These are phyloP conservation scores for Parochlus steinenii DNA, from an alignment of 2,888 invertebrate species.

Conservation along the genomic window DNA sequence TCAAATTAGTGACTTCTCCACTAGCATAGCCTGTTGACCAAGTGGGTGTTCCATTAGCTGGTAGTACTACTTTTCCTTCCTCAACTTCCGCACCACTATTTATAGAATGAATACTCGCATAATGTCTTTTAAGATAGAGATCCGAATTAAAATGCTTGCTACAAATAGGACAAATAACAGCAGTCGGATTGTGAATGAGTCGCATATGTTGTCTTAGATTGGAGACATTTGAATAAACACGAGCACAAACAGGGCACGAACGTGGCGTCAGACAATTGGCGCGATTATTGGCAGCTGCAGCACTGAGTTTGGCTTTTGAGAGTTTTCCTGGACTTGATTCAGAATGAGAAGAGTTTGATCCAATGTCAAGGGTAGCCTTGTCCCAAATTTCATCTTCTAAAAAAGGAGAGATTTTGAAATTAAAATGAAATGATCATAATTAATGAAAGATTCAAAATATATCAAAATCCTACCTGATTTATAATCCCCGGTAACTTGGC, in stretches of 20 bases:
- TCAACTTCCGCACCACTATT: slow-evolving; percentile 9
- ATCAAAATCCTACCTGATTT: slow-evolving; percentile 7
- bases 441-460: not conserved
- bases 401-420: not conserved
- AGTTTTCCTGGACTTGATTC: slow-evolving; percentile 5
- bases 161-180: slow-evolving; percentile 41
- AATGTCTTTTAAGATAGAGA: slow-evolving; percentile 42
- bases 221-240: slow-evolving; percentile 46
- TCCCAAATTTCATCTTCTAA: slow-evolving; percentile 11
- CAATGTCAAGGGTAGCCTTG: slow-evolving; percentile 9
- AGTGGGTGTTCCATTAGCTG: no score
- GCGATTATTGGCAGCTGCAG: slow-evolving; percentile 33
- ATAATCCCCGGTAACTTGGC: slow-evolving; percentile 4
- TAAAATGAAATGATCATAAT: not conserved
- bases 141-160: slow-evolving; percentile 45
- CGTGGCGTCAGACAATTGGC: slow-evolving; percentile 36
- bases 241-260: slow-evolving; percentile 43
- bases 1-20: no score
- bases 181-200: slow-evolving; percentile 45
- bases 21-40: no score
- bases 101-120: slow-evolving; percentile 11
- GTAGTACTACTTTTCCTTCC: slow-evolving; percentile 1
- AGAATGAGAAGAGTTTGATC: slow-evolving; percentile 1
- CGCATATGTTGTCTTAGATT: slow-evolving; percentile 48
- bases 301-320: slow-evolving; percentile 17